phyloP scores from a whole-genome alignment of 2,888 invertebrate genomes.

The Microplitis deprimator region DNA sequence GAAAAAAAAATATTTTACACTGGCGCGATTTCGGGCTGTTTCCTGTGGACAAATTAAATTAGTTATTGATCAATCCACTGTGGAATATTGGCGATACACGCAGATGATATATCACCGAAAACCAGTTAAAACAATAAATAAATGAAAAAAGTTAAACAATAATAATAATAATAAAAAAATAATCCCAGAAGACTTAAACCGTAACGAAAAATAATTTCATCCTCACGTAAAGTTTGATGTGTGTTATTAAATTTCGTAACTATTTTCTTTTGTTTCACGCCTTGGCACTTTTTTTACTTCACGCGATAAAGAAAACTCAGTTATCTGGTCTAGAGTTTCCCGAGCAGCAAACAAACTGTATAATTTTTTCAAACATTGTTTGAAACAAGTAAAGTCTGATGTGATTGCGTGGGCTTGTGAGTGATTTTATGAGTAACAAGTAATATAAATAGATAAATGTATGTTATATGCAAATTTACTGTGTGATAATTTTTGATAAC shows the following conservation, averaged over 20 bases:
- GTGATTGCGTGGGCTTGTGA: no score
- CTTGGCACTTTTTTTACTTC: conserved; percentile 35
- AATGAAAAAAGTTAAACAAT: neutral
- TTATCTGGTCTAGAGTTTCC: conserved; percentile 46
- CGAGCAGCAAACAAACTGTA: conserved; percentile 48
- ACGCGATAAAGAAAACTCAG: conserved; percentile 51
- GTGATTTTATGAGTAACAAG: no score
- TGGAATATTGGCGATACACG: conserved; percentile 17
- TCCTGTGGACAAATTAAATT: neutral
- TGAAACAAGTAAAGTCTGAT: no score
- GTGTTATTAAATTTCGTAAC: conserved; percentile 40
- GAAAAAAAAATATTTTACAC: neutral
- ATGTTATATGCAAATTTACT: no score
- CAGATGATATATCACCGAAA: conserved; percentile 12
- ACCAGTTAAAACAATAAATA: neutral
- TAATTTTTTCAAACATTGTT: conserved; percentile 41
- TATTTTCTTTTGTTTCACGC: conserved; percentile 24
- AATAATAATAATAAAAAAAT: neutral
- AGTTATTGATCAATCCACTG: conserved; percentile 5
- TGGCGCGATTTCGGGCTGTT: neutral
- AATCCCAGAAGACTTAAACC: neutral
- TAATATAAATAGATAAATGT: no score
- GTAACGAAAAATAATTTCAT: conserved; percentile 3
- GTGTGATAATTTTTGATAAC: no score
- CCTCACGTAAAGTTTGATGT: conserved; percentile 41